These are phyloP conservation scores for Drosophila nikananu DNA, from an alignment of 1,140 invertebrate species.

Conservation along the genomic window DNA sequence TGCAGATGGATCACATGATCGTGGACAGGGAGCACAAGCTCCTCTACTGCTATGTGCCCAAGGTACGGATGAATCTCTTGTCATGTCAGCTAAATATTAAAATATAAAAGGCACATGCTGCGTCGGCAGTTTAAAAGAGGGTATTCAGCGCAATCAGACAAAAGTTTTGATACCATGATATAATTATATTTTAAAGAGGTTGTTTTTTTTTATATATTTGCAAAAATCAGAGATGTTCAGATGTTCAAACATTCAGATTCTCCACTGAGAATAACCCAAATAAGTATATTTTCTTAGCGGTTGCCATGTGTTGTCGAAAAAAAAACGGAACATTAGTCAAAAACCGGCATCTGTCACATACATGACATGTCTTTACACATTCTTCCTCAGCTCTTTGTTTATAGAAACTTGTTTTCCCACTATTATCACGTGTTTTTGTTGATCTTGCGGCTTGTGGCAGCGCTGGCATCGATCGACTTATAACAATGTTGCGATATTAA, in stretches of 20 bases:
- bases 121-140: not conserved
- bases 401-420: conserved; percentile 48
- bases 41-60: conserved; percentile 97
- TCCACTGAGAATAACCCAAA: not conserved
- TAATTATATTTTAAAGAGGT: not conserved
- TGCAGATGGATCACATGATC: conserved; percentile 90
- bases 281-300: not conserved
- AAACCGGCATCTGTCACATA: conserved; percentile 34
- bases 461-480: not conserved
- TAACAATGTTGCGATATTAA: not conserved
- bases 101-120: conserved; percentile 5
- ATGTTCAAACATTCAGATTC: not conserved
- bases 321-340: conserved; percentile 17
- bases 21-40: conserved; percentile 93
- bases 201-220: not conserved
- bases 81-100: not conserved
- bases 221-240: not conserved
- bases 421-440: conserved; percentile 14
- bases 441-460: conserved; percentile 36
- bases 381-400: conserved; percentile 37
- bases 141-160: not conserved
- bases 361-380: conserved; percentile 8
- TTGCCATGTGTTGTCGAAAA: conserved; percentile 29
- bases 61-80: conserved; percentile 86
- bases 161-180: not conserved